These are phyloP conservation scores for Acanthoscelides obtectus DNA, from an alignment of 2,888 invertebrate species.

Conservation along the genomic window DNA sequence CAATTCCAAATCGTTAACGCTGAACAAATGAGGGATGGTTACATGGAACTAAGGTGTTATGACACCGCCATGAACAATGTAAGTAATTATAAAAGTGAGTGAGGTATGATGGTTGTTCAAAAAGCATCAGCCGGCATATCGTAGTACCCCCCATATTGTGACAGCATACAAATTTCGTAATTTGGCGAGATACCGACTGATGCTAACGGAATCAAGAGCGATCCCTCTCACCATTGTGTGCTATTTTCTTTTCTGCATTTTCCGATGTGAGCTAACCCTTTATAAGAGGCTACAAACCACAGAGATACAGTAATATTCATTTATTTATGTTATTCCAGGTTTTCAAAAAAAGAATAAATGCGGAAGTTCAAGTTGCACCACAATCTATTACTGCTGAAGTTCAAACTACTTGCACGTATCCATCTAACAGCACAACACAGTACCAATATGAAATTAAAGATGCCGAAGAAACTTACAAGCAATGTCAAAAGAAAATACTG, in stretches of 20 bases:
- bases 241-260: too few species aligned
- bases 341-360: slow-evolving; percentile 54
- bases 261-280: too few species aligned
- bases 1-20: slow-evolving; percentile 54
- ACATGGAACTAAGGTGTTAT: slow-evolving; percentile 58
- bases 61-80: slow-evolving; percentile 47
- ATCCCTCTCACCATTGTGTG: too few species aligned
- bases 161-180: too few species aligned
- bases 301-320: too few species aligned
- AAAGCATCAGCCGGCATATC: too few species aligned
- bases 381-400: slow-evolving; percentile 46
- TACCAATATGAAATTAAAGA: slow-evolving; percentile 50
- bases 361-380: slow-evolving; percentile 56
- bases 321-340: slow-evolving; percentile 15
- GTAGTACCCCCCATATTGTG: too few species aligned
- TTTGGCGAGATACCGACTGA: too few species aligned
- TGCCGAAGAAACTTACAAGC: slow-evolving; percentile 12
- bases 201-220: too few species aligned
- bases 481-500: slow-evolving; percentile 23
- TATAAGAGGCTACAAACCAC: too few species aligned
- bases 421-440: slow-evolving; percentile 66
- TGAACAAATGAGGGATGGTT: slow-evolving; percentile 62
- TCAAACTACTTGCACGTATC: slow-evolving; percentile 66
- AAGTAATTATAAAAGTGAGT: slow-evolving; percentile 3
- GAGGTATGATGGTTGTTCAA: too few species aligned